phyloP scores from a whole-genome alignment of 2,113 vertebrate species.

The Mesocricetus auratus region DNA sequence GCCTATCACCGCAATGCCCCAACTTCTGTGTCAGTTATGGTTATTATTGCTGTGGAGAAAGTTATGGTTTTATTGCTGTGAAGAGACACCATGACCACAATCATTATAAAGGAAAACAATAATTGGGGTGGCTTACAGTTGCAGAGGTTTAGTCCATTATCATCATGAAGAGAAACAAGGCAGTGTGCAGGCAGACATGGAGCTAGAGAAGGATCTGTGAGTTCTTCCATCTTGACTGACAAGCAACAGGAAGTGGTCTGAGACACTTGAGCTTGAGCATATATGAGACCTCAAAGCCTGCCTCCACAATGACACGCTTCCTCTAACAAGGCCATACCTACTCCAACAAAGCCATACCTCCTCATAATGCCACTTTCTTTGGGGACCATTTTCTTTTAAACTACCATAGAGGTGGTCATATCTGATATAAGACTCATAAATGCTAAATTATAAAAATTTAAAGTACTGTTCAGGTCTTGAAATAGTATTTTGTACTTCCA shows the following conservation, averaged over 20 bases:
- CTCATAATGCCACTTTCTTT: background rate
- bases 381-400: background rate
- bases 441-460: slow-evolving; percentile 15
- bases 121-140: background rate
- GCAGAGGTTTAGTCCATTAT: background rate
- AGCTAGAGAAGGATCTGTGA: background rate
- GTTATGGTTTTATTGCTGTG: background rate
- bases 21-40: background rate
- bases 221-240: background rate
- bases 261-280: background rate
- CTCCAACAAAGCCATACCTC: background rate
- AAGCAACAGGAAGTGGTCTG: background rate
- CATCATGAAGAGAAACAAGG: background rate
- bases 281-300: background rate
- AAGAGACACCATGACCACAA: background rate
- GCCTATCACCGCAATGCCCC: background rate
- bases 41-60: background rate
- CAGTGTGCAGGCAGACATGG: background rate
- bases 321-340: background rate
- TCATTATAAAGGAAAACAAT: too few relatives aligned
- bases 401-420: background rate
- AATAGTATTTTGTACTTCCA: background rate
- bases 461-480: background rate
- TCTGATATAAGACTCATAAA: background rate
- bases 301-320: background rate